Base-by-base conservation (phyloP, 2,797 vertebrate species). In the Centropyge bicolor region DNA sequence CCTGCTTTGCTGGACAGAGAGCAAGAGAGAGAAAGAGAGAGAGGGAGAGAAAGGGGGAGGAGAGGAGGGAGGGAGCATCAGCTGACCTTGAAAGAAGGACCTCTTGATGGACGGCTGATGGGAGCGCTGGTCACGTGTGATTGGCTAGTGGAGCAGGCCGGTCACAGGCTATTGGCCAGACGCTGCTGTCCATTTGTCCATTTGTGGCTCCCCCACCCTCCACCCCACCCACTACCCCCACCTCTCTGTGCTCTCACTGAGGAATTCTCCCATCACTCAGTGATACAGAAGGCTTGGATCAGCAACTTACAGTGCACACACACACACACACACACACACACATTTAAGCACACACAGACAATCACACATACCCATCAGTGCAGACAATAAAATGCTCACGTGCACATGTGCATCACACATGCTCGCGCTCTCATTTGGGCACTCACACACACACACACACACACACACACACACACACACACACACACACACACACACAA, bases 11-110 rank as follows among this genome's bases (percentile, higher is more conserved):
- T 59, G 72, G 82, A 77, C 43, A 63, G 52, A 60, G 57, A 38
- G 19, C 35, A 65, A 43, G 57, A 31, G 59, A 24, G n/a, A 17
- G 49, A 14, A 70, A 40, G 61, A 45, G 55, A 56, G 24, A 19
- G 17, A 27, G 61, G 40, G 36, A 24, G 20, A 11, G 1, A 6
- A n/a, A 38, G 63, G 48, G 71, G 17, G 57, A 65, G 38, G 45
- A 38, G 36, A 22, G 55, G 60, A 49, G 66, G 22, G 77, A 66
- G 69, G 56, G 74, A 77, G 84, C 78, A 74, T 91, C 89, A 92
- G 87, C 91, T 94, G 93, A 94, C 93, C 94, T 94, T 94, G 94
- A 93, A 88, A 89, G 87, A 91, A 92, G 85, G 88, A 93, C 91
- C 93, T 85, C 78, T 83, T 91, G 91, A 92, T 89, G 87, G 87